A percentile compares a stretch with the other conserved stretches of the same genome.
Evolutionary conservation across 30 jellyfish, hydroid and myxozoan genomes (phyloP).

Genomic region (Turritopsis dohrnii): DNA sequence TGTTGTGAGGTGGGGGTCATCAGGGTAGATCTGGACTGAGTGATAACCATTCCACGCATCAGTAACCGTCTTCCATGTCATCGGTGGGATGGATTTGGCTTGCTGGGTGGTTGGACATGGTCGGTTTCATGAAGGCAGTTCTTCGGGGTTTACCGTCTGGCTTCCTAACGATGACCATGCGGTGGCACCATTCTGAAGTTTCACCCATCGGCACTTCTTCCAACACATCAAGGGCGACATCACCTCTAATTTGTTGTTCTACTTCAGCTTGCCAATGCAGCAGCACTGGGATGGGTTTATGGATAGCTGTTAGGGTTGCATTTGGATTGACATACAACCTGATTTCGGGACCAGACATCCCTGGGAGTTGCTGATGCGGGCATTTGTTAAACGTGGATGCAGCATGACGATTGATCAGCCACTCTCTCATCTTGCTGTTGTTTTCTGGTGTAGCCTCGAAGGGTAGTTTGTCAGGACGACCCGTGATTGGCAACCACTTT

Average conservation of each 20-base stretch:
- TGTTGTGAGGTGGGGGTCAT: not conserved
- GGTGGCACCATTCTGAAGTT: not conserved
- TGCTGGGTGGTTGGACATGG: conserved; percentile 13
- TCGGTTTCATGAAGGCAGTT: not conserved
- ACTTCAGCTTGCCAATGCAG: too few species aligned
- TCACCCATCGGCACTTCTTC: conserved; percentile 3
- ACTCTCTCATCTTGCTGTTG: not conserved
- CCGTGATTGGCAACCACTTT: not conserved
- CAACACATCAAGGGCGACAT: not conserved
- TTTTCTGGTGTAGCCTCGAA: not conserved
- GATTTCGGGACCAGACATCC: not conserved
- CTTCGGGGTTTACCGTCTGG: conserved; percentile 9
- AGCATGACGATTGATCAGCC: not conserved
- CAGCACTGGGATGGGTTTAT: not conserved
- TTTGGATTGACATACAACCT: not conserved
- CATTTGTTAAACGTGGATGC: not conserved
- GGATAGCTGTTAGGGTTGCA: conserved; percentile 4
- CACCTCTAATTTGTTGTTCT: not conserved
- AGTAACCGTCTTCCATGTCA: not conserved
- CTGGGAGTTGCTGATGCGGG: conserved; percentile 1
- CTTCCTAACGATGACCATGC: conserved; percentile 6
- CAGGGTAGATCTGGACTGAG: not conserved
- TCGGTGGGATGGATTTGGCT: conserved; percentile 4
- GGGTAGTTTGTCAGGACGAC: not conserved
- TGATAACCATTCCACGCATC: not conserved